Evolutionary conservation across 2,113 vertebrate species (phyloP).

Genomic region (Todiramphus saurophagus): DNA sequence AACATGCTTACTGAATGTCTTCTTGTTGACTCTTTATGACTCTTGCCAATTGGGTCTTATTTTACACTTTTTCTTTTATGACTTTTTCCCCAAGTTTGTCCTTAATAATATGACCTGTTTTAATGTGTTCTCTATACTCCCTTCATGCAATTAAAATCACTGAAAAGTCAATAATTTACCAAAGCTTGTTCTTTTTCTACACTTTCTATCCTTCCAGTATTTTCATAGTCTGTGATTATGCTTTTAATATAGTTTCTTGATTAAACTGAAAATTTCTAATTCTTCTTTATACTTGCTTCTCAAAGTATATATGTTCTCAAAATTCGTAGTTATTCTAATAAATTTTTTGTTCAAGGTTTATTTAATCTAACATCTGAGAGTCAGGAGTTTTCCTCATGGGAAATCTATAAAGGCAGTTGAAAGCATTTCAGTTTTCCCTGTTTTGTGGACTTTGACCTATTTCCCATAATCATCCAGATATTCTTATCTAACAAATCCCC

Average conservation of each 20-base stretch:
- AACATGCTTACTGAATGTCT: background rate
- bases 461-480: background rate
- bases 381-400: background rate
- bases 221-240: background rate
- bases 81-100: background rate
- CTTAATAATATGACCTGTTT: background rate
- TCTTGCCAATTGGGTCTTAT: background rate
- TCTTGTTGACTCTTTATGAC: background rate
- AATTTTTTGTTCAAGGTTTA: background rate
- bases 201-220: background rate
- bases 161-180: background rate
- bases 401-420: background rate
- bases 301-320: background rate
- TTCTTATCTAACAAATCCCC: background rate
- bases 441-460: background rate
- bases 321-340: conserved; percentile 19
- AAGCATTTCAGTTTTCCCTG: background rate
- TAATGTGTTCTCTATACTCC: background rate
- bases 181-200: background rate
- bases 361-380: background rate
- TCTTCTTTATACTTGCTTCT: background rate
- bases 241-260: background rate
- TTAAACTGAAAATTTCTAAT: background rate
- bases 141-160: background rate
- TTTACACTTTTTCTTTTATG: background rate